A percentile compares a stretch with the other conserved stretches of the same genome.
These are phyloP conservation scores for Orussus abietinus DNA, from an alignment of 1,140 invertebrate genomes.

Conservation along the genomic window DNA sequence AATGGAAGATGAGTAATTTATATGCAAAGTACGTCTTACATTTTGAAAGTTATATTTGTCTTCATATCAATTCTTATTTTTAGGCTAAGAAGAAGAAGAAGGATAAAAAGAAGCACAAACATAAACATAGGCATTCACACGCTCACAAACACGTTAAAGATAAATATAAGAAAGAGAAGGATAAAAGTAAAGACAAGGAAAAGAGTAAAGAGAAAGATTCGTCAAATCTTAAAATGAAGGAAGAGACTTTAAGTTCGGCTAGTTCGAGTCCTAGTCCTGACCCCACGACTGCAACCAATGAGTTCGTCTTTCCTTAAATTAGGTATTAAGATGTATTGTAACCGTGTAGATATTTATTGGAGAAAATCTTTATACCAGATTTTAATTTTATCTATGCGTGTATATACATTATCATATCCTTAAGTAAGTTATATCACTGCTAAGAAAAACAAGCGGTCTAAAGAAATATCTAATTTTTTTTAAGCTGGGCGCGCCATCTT, in stretches of 20 bases:
- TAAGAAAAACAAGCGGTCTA: no score
- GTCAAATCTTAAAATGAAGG: slow-evolving; percentile 48
- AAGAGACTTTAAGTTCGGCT: slow-evolving; percentile 61
- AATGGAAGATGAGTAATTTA: background rate
- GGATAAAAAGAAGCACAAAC: slow-evolving; percentile 46
- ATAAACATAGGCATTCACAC: no score
- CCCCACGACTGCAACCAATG: slow-evolving; percentile 34
- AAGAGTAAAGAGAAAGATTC: slow-evolving; percentile 51
- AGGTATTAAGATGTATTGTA: slow-evolving; percentile 5
- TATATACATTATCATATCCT: no score
- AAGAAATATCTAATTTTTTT: no score
- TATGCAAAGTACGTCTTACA: slow-evolving; percentile 8
- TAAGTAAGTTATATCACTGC: no score
- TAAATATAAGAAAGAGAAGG: slow-evolving; percentile 49
- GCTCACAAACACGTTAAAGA: slow-evolving; percentile 37
- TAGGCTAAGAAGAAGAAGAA: slow-evolving; percentile 60
- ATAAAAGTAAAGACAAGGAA: slow-evolving; percentile 43
- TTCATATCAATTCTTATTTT: slow-evolving; percentile 27
- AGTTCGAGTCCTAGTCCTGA: slow-evolving; percentile 62
- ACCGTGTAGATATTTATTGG: slow-evolving; percentile 6
- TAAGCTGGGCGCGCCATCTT: no score
- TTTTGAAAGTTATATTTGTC: slow-evolving; percentile 19
- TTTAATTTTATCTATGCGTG: slow-evolving; percentile 13
- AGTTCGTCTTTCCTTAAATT: slow-evolving; percentile 40
- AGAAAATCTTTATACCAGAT: background rate